phyloP scores from a whole-genome alignment of 2,888 invertebrate species.

The Rhogogaster chlorosoma region DNA sequence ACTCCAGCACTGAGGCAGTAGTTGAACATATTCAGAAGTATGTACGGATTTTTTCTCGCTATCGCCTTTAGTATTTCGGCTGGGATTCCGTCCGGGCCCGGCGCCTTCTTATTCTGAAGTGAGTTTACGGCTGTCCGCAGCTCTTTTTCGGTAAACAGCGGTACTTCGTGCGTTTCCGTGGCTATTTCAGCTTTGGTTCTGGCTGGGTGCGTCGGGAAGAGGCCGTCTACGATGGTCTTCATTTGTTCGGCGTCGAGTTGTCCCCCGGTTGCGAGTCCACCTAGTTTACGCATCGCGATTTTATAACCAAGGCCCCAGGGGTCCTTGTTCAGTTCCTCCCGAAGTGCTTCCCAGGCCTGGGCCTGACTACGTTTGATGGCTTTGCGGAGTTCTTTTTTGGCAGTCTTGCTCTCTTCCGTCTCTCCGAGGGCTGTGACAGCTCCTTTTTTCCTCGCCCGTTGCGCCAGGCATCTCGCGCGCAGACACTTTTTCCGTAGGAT shows the following conservation, averaged over 20 bases:
- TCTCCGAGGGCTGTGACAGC: conserved; percentile 14
- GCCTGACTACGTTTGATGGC: conserved; percentile 50
- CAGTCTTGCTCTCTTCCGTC: conserved; percentile 23
- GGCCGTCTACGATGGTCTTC: conserved; percentile 42
- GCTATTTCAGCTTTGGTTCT: neutral
- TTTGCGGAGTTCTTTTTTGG: conserved; percentile 39
- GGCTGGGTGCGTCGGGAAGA: conserved; percentile 44
- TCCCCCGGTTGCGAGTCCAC: conserved; percentile 24
- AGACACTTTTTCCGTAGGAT: conserved; percentile 19
- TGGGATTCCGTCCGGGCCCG: neutral
- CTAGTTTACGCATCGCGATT: conserved; percentile 51
- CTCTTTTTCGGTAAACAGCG: neutral
- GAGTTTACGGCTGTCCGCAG: neutral
- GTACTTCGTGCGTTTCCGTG: neutral
- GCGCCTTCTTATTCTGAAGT: neutral
- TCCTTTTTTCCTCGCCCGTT: conserved; percentile 32
- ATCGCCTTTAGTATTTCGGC: neutral
- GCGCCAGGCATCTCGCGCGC: neutral
- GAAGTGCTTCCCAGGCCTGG: conserved; percentile 51
- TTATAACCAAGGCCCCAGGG: conserved; percentile 56
- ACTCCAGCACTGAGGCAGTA: neutral
- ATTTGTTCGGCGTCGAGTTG: conserved; percentile 38
- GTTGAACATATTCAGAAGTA: neutral
- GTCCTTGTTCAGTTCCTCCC: conserved; percentile 43
- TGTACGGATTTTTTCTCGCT: neutral